A percentile compares a stretch with the other conserved stretches of the same genome.
These are phyloP conservation scores for Urocynchramus pylzowi DNA, from an alignment of 2,113 vertebrate genomes.

Conservation along the genomic window DNA sequence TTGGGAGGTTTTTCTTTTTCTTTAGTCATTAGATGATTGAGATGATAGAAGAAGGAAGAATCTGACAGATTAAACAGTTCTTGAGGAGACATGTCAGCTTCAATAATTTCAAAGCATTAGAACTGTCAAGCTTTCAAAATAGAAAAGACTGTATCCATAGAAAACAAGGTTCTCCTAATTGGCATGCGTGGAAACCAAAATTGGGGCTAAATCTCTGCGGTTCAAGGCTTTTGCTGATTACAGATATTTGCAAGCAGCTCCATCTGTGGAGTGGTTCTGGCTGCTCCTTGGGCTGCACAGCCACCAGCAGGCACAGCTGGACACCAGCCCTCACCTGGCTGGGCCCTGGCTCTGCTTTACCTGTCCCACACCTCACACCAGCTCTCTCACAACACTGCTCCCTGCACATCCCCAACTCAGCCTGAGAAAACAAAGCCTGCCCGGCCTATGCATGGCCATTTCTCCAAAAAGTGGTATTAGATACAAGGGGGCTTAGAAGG, in stretches of 20 bases:
- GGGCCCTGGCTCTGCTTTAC: rapidly evolving
- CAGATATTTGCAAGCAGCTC: background rate
- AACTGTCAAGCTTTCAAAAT: constrained; percentile 53
- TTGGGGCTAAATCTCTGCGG: background rate
- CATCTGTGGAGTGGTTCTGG: too few species aligned
- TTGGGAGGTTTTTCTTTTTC: background rate
- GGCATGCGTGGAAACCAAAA: background rate
- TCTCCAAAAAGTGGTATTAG: background rate
- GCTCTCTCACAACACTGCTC: rapidly evolving
- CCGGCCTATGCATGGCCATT: rapidly evolving
- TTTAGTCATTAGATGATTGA: constrained; percentile 18
- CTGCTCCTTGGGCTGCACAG: rapidly evolving
- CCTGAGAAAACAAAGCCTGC: background rate
- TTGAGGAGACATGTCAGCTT: constrained; percentile 20
- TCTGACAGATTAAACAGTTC: constrained; percentile 46
- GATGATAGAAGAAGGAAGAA: background rate
- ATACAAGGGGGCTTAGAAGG: background rate
- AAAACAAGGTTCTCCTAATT: constrained; percentile 53
- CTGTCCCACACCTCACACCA: rapidly evolving
- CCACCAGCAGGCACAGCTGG: background rate
- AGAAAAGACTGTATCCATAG: constrained; percentile 22
- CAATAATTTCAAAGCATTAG: constrained; percentile 24
- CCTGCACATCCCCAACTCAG: background rate
- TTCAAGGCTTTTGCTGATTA: background rate
- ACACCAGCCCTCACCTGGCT: background rate